Percentiles rank a stretch among this genome's conserved stretches.
These are phyloP conservation scores for Drosophila erecta DNA, from an alignment of 1,140 invertebrate genomes.

Conservation along the genomic window DNA sequence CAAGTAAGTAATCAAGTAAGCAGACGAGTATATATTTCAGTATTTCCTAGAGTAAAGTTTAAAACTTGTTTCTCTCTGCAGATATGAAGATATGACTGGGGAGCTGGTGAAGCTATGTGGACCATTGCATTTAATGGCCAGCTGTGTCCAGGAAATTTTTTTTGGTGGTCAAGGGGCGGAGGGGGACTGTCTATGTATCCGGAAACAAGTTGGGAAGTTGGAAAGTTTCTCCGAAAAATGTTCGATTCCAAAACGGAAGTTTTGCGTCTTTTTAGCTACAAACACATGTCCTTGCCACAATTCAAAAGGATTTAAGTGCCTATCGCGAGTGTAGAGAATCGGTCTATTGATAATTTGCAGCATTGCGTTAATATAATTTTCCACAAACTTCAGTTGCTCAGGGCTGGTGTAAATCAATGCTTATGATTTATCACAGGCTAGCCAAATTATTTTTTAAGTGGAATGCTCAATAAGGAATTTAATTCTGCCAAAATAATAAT, in stretches of 20 bases:
- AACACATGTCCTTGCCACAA: slow-evolving; percentile 12
- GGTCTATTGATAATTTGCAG: slow-evolving; percentile 18
- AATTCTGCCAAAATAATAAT: slow-evolving; percentile 1
- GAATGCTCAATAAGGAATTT: slow-evolving; percentile 16
- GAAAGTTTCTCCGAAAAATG: slow-evolving; percentile 34
- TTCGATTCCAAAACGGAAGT: slow-evolving; percentile 41
- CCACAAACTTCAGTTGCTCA: not conserved
- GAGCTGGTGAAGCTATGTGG: not conserved
- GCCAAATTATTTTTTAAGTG: slow-evolving; percentile 30
- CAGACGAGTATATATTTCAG: too few species aligned
- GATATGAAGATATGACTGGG: not conserved
- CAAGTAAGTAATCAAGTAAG: too few species aligned
- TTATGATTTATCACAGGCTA: slow-evolving; percentile 20
- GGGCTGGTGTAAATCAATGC: not conserved
- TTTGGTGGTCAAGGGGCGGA: not conserved
- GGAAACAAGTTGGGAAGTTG: slow-evolving; percentile 41
- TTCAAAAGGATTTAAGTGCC: slow-evolving; percentile 11
- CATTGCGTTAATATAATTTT: slow-evolving; percentile 12
- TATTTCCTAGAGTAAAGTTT: not conserved
- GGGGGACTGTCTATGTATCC: not conserved
- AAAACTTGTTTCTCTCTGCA: not conserved
- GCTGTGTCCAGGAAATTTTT: slow-evolving; percentile 29
- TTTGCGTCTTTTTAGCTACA: slow-evolving; percentile 30
- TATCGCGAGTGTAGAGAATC: slow-evolving; percentile 11
- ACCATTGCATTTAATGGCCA: slow-evolving; percentile 43